Evolutionary conservation across 2,113 vertebrate genomes (phyloP).

Genomic region (Cichladusa arquata): DNA sequence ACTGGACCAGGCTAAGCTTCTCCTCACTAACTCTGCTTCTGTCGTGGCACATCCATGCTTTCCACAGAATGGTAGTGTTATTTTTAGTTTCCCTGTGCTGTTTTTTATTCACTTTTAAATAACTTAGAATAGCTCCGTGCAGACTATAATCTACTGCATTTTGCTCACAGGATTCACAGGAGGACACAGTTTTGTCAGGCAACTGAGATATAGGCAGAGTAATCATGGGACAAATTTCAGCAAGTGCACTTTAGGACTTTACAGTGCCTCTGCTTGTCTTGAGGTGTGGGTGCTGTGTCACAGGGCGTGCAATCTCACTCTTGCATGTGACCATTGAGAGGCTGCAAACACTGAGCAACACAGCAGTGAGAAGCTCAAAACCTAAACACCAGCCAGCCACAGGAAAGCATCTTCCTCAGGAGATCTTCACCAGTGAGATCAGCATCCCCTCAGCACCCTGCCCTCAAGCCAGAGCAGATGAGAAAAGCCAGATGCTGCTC

Average conservation of each 20-base stretch:
- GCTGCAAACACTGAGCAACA: not conserved
- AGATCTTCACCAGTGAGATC: not conserved
- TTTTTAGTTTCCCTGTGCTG: conserved; percentile 25
- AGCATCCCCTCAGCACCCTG: not conserved
- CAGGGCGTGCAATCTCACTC: fast-evolving
- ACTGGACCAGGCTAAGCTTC: not conserved
- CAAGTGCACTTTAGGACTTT: fast-evolving
- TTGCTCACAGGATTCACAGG: not conserved
- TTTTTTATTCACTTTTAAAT: conserved; percentile 17
- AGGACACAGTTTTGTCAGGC: not conserved
- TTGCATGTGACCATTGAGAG: fast-evolving
- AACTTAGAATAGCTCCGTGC: not conserved
- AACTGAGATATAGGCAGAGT: not conserved
- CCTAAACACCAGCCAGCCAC: not conserved
- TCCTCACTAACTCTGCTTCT: not conserved
- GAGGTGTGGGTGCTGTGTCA: not conserved
- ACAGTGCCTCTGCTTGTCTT: not conserved
- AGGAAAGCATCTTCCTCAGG: not conserved
- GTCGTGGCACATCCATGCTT: not conserved
- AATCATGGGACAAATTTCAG: not conserved
- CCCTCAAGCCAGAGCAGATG: not conserved
- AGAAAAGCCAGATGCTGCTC: not conserved
- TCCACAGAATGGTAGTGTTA: not conserved
- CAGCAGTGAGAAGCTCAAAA: fast-evolving
- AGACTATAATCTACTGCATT: not conserved